These are phyloP conservation scores for Toxotes lorentzi DNA, from an alignment of 2,797 vertebrate genomes.

Conservation along the genomic window DNA sequence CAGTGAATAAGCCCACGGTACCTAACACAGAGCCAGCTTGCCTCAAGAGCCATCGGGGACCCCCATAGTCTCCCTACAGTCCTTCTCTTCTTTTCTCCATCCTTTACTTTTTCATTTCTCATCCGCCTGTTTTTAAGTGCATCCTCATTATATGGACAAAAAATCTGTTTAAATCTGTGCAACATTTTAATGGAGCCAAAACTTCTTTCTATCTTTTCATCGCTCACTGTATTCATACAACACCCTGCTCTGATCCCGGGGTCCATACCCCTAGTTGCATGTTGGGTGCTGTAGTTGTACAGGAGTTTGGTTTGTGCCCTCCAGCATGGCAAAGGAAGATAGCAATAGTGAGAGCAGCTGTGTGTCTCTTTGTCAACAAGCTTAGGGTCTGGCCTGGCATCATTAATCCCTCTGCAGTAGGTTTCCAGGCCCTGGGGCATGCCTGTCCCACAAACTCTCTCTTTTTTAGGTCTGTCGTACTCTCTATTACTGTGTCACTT, in stretches of 20 bases:
- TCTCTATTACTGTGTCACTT: constrained; percentile 52
- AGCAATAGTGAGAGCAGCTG: constrained; percentile 38
- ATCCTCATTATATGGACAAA: not conserved
- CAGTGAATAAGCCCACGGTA: constrained; percentile 15
- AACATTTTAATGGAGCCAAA: not conserved
- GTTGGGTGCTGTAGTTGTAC: constrained; percentile 21
- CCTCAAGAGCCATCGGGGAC: constrained; percentile 36
- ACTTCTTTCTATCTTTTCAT: not conserved
- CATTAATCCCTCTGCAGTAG: constrained; percentile 61
- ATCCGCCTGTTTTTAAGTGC: constrained; percentile 7
- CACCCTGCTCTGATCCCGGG: not conserved
- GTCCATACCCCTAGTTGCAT: not conserved
- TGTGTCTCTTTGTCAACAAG: constrained; percentile 67
- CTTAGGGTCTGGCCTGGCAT: constrained; percentile 57
- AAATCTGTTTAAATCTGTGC: not conserved
- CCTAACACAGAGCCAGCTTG: constrained; percentile 30
- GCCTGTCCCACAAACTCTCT: constrained; percentile 45
- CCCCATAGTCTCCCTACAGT: not conserved
- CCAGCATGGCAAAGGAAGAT: constrained; percentile 22
- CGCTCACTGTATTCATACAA: not conserved
- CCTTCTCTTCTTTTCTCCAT: not conserved
- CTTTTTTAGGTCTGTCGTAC: constrained; percentile 36
- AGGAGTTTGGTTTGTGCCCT: constrained; percentile 13
- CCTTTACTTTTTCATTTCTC: not conserved
- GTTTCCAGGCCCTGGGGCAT: constrained; percentile 42